Evolutionary conservation across 2,113 vertebrate genomes (phyloP).

Genomic region (Redunca redunca): DNA sequence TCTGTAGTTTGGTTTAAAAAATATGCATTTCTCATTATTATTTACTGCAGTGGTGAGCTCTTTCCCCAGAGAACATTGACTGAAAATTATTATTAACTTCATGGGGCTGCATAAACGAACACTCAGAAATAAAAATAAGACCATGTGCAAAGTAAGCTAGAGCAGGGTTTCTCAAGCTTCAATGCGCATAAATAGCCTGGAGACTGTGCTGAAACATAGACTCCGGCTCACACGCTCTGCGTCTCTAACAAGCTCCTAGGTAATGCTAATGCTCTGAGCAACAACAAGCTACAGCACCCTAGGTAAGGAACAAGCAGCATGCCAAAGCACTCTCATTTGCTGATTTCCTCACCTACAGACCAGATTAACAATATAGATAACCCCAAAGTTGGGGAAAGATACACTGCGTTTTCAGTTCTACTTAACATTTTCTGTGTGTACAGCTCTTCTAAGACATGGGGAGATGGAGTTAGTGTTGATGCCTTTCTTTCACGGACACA

Average conservation of each 20-base stretch:
- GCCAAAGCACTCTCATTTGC: not conserved
- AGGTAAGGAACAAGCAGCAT: not conserved
- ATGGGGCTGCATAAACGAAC: not conserved
- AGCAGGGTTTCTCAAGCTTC: not conserved
- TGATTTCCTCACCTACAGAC: not conserved
- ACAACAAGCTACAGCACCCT: not conserved
- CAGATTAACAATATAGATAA: not conserved
- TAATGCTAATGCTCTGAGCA: not conserved
- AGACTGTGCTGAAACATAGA: not conserved
- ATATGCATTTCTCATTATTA: not conserved
- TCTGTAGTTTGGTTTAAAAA: not conserved
- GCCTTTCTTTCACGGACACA: not conserved
- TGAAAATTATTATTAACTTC: not conserved
- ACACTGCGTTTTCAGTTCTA: not conserved
- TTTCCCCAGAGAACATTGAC: not conserved
- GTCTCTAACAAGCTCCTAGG: not conserved
- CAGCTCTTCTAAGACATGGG: not conserved
- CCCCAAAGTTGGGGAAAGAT: not conserved
- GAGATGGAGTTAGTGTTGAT: not conserved
- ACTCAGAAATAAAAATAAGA: conserved; percentile 25
- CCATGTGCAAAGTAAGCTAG: not conserved
- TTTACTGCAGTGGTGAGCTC: not conserved
- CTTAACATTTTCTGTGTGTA: not conserved
- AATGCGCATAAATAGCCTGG: not conserved
- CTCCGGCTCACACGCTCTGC: not conserved